Conservation (phyloP, 1,140 invertebrate genomes). For the Panagrolaimus sp. region DNA sequence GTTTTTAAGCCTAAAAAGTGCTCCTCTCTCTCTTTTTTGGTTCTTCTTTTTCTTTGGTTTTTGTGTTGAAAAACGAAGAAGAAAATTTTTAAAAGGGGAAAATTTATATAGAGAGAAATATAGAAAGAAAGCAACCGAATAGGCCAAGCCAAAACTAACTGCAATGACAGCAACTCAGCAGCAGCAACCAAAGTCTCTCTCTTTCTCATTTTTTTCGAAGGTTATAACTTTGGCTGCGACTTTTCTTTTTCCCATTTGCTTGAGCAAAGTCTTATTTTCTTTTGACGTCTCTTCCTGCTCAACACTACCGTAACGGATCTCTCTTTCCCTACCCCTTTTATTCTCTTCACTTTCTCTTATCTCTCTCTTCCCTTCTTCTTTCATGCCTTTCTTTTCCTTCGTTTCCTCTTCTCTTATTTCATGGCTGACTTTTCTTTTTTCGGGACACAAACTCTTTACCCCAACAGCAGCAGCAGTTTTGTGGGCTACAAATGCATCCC, state of each 20-base stretch:
- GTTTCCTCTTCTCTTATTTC: too few species aligned
- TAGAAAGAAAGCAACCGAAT: neutral
- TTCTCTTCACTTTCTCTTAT: neutral
- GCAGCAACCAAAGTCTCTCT: neutral
- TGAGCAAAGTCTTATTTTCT: constrained; percentile 6
- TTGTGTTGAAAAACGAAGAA: neutral
- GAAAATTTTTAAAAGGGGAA: too few species aligned
- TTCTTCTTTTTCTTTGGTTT: neutral
- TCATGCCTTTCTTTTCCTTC: too few species aligned
- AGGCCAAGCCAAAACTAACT: neutral
- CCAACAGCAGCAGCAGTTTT: neutral
- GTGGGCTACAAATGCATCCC: neutral
- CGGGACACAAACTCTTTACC: neutral
- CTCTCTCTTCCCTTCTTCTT: too few species aligned
- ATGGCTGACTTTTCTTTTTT: too few species aligned
- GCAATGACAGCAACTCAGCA: neutral
- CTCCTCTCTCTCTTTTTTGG: neutral
- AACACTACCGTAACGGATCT: neutral
- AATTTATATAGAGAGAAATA: too few species aligned
- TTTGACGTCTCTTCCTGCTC: neutral
- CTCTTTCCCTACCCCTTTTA: neutral
- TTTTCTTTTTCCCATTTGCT: constrained; percentile 7
- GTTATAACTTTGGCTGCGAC: neutral
- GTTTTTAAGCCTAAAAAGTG: neutral
- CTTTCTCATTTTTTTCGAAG: neutral